Evolutionary conservation across 2,113 vertebrate genomes (phyloP).

Genomic region (Mirza zaza): DNA sequence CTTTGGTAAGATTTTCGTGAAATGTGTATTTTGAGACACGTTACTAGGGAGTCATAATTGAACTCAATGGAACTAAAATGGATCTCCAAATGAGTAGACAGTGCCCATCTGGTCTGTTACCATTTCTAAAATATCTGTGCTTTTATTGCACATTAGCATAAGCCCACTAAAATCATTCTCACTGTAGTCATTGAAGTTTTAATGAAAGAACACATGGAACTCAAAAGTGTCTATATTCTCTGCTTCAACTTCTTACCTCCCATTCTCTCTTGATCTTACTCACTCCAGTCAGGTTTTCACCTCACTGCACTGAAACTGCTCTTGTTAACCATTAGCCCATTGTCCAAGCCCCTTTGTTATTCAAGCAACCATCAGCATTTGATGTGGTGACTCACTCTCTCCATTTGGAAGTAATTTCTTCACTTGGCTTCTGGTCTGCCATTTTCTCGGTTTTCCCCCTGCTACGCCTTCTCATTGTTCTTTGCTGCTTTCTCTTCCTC

Average conservation of each 20-base stretch:
- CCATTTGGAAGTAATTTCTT: background rate
- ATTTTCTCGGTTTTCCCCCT: background rate
- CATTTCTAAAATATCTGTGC: slow-evolving; percentile 52
- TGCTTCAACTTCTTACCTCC: background rate
- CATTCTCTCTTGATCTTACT: background rate
- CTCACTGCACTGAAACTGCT: background rate
- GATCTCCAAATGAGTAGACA: slow-evolving; percentile 49
- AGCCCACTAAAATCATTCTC: slow-evolving; percentile 40
- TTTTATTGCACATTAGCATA: slow-evolving; percentile 41
- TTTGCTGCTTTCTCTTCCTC: background rate
- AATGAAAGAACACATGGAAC: background rate
- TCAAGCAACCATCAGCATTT: background rate
- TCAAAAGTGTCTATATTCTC: background rate
- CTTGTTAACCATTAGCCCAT: background rate
- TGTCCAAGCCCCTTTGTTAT: background rate
- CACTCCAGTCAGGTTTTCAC: background rate
- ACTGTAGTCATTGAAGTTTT: slow-evolving; percentile 30
- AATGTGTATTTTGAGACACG: slow-evolving; percentile 31
- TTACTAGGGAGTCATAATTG: slow-evolving; percentile 56
- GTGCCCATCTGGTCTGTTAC: slow-evolving; percentile 45
- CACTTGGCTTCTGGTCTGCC: background rate
- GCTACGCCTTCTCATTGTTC: background rate
- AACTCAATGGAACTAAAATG: slow-evolving; percentile 51
- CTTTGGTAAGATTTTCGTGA: slow-evolving; percentile 10
- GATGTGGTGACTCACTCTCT: background rate